Base-by-base conservation (phyloP, 2,797 vertebrate genomes). In the Aeoliscus strigatus region DNA sequence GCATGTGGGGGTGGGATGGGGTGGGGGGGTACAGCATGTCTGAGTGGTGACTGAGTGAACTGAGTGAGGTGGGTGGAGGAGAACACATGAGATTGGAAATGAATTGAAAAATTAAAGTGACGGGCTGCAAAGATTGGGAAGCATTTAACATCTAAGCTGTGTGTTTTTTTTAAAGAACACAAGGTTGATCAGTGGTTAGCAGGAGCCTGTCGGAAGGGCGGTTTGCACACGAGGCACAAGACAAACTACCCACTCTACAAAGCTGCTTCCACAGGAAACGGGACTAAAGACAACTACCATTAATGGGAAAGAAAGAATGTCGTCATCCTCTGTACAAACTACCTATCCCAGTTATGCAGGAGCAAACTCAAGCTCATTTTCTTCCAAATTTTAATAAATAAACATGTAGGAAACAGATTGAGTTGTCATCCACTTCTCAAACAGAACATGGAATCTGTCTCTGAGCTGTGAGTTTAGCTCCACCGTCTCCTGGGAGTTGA, bases 1-100 rank as follows among this genome's bases (percentile, higher is more conserved):
- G 73, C 84, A 87, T 74, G 83, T 79, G 78, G 82, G 78, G 63
- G n/a, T n/a, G n/a, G n/a, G n/a, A n/a, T n/a, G n/a, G n/a, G n/a
- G n/a, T n/a, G n/a, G 73, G 14, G 45, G 57, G 81, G 64, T 86
- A 85, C 81, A 28, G 28, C 69, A 60, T 70, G 75, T 43, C 36
- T 70, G 34, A 66, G 73, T 66, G 73, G 70, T 59, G 75, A 59
- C 46, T 48, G 58, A 48, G 56, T 38, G n/a, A n/a, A n/a, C n/a
- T n/a, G n/a, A n/a, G n/a, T n/a, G n/a, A n/a, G 61, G 55, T 31
- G 46, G 61, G 69, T 72, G 76, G 73, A 61, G 49, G 60, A 59
- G 37, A 62, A 77, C 67, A 74, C 39, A 65, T 77, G 49, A 68
- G 53, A 73, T 55, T 63, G 63, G 65, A 41, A 63, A 80, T 75